These are phyloP conservation scores for Lycaena phlaeas DNA, from an alignment of 2,888 invertebrate species.

Conservation along the genomic window DNA sequence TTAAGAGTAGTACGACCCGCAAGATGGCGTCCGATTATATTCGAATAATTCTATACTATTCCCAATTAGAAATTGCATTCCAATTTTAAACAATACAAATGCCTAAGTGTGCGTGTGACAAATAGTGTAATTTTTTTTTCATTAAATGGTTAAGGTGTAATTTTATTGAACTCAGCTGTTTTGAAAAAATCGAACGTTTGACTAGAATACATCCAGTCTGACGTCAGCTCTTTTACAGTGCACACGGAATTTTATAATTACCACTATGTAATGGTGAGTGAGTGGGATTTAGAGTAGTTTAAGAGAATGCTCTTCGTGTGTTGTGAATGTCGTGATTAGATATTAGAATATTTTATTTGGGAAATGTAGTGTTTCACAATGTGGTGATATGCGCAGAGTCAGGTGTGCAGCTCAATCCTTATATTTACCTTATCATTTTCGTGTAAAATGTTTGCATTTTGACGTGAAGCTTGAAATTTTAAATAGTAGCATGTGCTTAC, in stretches of 20 bases:
- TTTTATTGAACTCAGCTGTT: slow-evolving; percentile 49
- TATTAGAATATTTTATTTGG: slow-evolving; percentile 15
- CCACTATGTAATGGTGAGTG: slow-evolving; percentile 66
- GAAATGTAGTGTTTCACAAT: slow-evolving; percentile 8
- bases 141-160: slow-evolving; percentile 25
- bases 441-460: background rate
- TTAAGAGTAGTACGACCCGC: slow-evolving; percentile 10
- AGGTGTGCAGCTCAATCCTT: slow-evolving; percentile 6
- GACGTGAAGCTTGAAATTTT: background rate
- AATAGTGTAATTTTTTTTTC: too few species aligned
- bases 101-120: too few species aligned
- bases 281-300: slow-evolving; percentile 30
- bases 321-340: slow-evolving; percentile 38
- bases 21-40: slow-evolving; percentile 41
- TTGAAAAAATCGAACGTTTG: slow-evolving; percentile 55
- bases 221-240: slow-evolving; percentile 43
- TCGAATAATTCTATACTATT: slow-evolving; percentile 18
- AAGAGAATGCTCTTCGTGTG: slow-evolving; percentile 6
- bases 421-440: background rate
- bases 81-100: background rate
- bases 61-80: background rate
- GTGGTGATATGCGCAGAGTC: background rate
- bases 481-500: background rate
- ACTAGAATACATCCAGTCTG: slow-evolving; percentile 40
- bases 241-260: slow-evolving; percentile 32